Base-by-base conservation (phyloP, 2,113 vertebrate species). In the Mastomys natalensis region DNA sequence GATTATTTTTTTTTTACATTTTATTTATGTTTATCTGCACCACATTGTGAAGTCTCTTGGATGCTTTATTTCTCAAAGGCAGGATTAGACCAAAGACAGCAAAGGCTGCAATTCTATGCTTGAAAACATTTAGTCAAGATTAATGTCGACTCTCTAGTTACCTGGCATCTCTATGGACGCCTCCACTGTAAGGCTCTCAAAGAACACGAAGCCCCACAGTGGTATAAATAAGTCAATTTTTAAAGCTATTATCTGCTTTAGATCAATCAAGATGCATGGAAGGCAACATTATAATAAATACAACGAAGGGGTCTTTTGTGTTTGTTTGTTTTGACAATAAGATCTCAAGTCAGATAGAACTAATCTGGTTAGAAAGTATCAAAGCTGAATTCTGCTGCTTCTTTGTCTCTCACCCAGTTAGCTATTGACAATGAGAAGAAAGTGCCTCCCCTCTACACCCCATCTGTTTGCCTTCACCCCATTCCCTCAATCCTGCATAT, bases 1-100 rank as follows among this genome's bases (percentile, higher is more conserved):
- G 58, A 1, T 10, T 74, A 22, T n/a, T 58, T 40, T 29, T 60
- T 82, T 95, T 60, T 53, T 0, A 53, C 92, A 45, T 73, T 96
- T 93, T 97, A 95, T 97, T 95, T 95, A 88, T 94, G 78, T 97
- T 97, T 96, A 96, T 96, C 77, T 68, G 70, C 82, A 62, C 86
- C 80, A 81, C n/a, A 66, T 90, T 93, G 94, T 88, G 96, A 91
- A 95, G 89, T 51, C 86, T 31, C 82, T 76, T 60, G 16, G 5
- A 37, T 62, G 72, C 66, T 92, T 96, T 90, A 53, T 74, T 78
- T 96, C 95, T 96, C 24, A 92, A 92, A 95, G 60, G 72, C 90
- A 86, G 94, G 96, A 95, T 95, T 96, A 97, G 76, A 34, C 91
- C 19, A 40, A 91, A 95, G 95, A 86, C 93, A 95, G 97, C 15